Conservation (phyloP, 2,888 invertebrate genomes). For the Drosophila neonasuta region DNA sequence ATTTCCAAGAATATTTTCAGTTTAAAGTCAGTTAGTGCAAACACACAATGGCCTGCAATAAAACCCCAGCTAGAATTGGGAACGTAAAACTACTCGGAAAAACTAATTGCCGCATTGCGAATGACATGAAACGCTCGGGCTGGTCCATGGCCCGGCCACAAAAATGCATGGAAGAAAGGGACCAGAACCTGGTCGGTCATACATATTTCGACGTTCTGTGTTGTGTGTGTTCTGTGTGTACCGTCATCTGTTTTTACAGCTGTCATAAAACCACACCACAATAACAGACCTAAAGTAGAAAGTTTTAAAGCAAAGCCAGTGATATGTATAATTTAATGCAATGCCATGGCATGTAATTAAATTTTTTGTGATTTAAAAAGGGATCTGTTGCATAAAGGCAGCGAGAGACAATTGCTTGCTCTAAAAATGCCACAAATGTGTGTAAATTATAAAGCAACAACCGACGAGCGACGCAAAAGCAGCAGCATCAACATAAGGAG, state of each 20-base stretch:
- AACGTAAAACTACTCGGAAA: constrained; percentile 41
- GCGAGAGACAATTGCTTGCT: constrained; percentile 70
- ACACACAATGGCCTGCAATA: constrained; percentile 10
- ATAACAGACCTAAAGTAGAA: constrained; percentile 46
- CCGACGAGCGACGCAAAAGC: background rate
- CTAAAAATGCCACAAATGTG: constrained; percentile 76
- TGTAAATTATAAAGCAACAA: constrained; percentile 64
- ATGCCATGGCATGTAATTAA: constrained; percentile 67
- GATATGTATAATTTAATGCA: constrained; percentile 59
- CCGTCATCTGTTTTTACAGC: constrained; percentile 72
- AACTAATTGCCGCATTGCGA: constrained; percentile 57
- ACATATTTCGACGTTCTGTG: background rate
- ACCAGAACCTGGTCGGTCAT: constrained; percentile 26
- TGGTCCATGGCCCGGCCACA: constrained; percentile 19
- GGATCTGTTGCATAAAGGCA: constrained; percentile 35
- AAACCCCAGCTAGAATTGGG: constrained; percentile 15
- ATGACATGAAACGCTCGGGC: constrained; percentile 28
- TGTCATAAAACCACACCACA: constrained; percentile 63
- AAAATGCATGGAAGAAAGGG: constrained; percentile 24
- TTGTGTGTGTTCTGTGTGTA: constrained; percentile 23
- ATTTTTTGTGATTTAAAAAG: constrained; percentile 72
- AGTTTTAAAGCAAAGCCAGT: constrained; percentile 54
- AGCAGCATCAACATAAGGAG: background rate
- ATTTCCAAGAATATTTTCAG: background rate
- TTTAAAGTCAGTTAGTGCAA: constrained; percentile 5